A percentile compares a stretch with the other conserved stretches of the same genome.
Evolutionary conservation across 1,140 invertebrate species (phyloP).

Genomic region (Saccostrea glomerata): DNA sequence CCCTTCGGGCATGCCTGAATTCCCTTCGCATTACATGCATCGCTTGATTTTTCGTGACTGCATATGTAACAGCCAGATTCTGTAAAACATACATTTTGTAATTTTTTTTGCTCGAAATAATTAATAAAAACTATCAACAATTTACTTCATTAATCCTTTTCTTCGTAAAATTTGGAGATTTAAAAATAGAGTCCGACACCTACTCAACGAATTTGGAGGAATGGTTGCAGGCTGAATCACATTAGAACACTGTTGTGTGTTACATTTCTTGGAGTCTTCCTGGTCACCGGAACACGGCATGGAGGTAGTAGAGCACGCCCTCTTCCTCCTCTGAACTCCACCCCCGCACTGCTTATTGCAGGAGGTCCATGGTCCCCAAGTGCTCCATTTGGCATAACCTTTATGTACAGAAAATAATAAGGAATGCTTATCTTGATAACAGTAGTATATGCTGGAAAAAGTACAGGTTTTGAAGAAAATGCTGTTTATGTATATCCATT

Average conservation of each 20-base stretch:
- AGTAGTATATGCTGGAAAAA: too few relatives aligned
- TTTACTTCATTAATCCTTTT: too few relatives aligned
- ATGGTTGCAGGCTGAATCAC: neutral
- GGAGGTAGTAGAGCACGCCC: neutral
- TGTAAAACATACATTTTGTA: neutral
- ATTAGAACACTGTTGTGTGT: slow-evolving; percentile 9
- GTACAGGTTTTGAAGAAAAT: too few relatives aligned
- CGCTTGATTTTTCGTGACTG: neutral
- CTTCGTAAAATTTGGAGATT: too few relatives aligned
- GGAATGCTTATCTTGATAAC: too few relatives aligned
- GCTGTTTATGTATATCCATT: too few relatives aligned
- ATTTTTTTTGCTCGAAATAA: too few relatives aligned
- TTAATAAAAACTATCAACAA: too few relatives aligned
- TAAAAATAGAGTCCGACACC: neutral
- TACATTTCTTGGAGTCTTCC: neutral
- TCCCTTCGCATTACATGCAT: neutral
- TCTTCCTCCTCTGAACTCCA: neutral
- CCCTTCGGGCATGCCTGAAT: slow-evolving; percentile 4
- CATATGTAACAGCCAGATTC: slow-evolving; percentile 3
- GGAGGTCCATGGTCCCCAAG: neutral
- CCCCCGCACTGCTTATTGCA: slow-evolving; percentile 8
- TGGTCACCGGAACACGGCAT: neutral
- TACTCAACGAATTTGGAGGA: neutral
- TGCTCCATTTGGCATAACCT: slow-evolving; percentile 15
- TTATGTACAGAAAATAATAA: neutral